phyloP scores from a whole-genome alignment of 2,113 vertebrate species.

The Thomomys bottae region DNA sequence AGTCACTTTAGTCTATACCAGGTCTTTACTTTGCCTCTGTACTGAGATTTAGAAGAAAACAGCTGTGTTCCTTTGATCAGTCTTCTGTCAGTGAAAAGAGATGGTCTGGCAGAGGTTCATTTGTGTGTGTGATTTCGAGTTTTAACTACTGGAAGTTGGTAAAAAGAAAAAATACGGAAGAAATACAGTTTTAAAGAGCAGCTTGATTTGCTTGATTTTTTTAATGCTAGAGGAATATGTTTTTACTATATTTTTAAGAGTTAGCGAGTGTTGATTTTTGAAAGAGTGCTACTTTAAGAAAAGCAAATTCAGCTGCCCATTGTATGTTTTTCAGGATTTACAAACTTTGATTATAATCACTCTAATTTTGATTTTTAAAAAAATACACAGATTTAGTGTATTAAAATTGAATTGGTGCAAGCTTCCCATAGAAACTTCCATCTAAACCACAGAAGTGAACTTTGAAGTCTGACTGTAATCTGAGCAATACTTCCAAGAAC shows the following conservation, averaged over 20 bases:
- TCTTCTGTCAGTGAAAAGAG: conserved; percentile 9
- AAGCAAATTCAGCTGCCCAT: neutral
- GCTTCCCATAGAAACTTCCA: neutral
- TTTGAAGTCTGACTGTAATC: neutral
- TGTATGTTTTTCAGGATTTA: neutral
- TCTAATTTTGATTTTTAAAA: conserved; percentile 22
- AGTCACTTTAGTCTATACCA: neutral
- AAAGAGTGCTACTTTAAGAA: neutral
- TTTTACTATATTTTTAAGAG: conserved; percentile 19
- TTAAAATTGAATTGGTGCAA: neutral
- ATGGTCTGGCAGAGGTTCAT: neutral
- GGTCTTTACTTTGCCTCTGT: neutral
- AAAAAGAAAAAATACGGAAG: neutral
- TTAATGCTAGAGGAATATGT: neutral
- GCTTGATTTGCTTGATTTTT: neutral
- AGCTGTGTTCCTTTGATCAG: neutral
- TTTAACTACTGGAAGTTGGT: neutral
- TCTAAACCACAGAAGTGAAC: conserved; percentile 11
- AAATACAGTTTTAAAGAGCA: neutral
- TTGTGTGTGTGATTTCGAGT: neutral
- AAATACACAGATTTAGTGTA: conserved; percentile 22
- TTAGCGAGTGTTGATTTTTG: conserved; percentile 15
- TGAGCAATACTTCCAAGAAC: neutral
- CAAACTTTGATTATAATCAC: neutral
- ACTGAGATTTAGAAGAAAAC: conserved; percentile 17